These are phyloP conservation scores for Ceramica pisi DNA, from an alignment of 2,888 invertebrate genomes.

Conservation along the genomic window DNA sequence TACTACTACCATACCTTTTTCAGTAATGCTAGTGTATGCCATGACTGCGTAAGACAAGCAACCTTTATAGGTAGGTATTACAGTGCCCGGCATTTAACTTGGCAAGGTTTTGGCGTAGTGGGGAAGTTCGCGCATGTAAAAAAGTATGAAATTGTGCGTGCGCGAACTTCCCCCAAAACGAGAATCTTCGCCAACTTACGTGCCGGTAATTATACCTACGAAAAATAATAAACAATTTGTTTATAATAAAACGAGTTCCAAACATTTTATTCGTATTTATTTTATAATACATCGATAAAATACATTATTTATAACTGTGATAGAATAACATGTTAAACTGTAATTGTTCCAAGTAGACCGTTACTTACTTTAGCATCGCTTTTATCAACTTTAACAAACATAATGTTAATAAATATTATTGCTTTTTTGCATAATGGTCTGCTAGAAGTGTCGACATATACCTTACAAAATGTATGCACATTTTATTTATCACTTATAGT, in stretches of 20 bases:
- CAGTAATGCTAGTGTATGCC: background rate
- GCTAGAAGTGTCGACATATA: background rate
- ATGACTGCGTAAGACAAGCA: background rate
- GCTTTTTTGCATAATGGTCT: constrained; percentile 24
- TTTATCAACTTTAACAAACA: constrained; percentile 63
- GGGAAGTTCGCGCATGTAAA: no score
- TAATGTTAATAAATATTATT: constrained; percentile 69
- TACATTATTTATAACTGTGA: constrained; percentile 86
- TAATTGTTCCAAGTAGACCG: constrained; percentile 61
- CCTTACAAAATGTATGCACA: background rate
- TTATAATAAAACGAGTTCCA: constrained; percentile 45
- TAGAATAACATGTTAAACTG: constrained; percentile 78
- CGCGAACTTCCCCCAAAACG: no score
- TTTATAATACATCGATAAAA: constrained; percentile 86
- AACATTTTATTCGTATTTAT: constrained; percentile 72
- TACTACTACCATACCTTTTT: background rate
- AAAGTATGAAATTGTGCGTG: no score
- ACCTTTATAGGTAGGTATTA: background rate
- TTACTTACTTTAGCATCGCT: constrained; percentile 52
- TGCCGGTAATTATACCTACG: no score
- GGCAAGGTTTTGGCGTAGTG: no score
- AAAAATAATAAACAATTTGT: no score
- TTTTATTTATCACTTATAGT: background rate
- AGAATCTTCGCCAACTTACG: no score
- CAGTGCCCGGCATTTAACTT: no score